Evolutionary conservation across 2,113 vertebrate genomes (phyloP), one percentile per base, ranked within the genome.

Genomic region (Prolemur simus): DNA sequence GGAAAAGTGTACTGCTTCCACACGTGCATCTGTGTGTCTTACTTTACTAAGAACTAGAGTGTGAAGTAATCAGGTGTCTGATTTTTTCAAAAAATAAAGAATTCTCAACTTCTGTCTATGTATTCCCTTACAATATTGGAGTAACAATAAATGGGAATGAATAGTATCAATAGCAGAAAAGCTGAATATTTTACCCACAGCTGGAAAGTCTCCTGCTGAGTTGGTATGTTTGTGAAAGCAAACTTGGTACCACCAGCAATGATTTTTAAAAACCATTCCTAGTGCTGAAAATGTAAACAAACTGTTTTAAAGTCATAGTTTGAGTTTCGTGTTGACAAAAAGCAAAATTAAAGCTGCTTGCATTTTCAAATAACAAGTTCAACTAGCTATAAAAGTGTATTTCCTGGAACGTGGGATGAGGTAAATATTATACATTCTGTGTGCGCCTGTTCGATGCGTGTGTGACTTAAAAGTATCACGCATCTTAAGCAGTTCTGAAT

Each of bases 271-370:
- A 58, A 32, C 9, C 20, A 81, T 63, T 20, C 90, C 18, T 39
- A 49, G 32, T 27, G 64, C n/a, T 93, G 42, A 95, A 85, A 89
- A 94, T 45, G n/a, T 69, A 92, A 94, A 71, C 49, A 64, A 94
- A 82, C 25, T 81, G 6, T 63, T 88, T 69, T 49, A 86, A 97
- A 81, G 34, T 63, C 74, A 93, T 20, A 87, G n/a, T 34, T 66
- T 78, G 25, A 90, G 71, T 21, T 94, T 71, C 78, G 29, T 45
- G 56, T 47, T 80, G 8, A 82, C 23, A 78, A 77, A 97, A 66
- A 37, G 52, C 63, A 63, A 95, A 32, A 34, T n/a, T 52, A 73
- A 76, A 42, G 29, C 58, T 68, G 17, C 27, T 45, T 89, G 23
- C 58, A 64, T 60, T 94, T 95, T 78, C 45, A 83, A 90, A 11